These are phyloP conservation scores for Chromoteleia sp. DNA, from an alignment of 2,888 invertebrate genomes.

Conservation along the genomic window DNA sequence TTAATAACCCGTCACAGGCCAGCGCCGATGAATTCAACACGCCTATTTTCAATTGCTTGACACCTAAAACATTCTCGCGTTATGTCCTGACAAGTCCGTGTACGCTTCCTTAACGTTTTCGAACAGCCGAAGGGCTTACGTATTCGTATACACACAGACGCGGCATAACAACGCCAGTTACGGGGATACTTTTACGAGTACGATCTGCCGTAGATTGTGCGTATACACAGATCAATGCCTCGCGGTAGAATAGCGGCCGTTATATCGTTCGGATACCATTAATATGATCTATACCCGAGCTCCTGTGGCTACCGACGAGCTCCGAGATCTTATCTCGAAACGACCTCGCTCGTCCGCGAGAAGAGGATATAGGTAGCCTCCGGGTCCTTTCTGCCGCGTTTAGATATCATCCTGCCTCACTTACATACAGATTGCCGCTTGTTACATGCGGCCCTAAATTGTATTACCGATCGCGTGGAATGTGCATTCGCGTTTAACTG, in stretches of 20 bases:
- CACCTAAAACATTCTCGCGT: conserved; percentile 9
- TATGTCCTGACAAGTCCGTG: background rate
- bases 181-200: conserved; percentile 27
- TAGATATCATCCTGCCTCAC: conserved; percentile 75
- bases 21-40: conserved; percentile 15
- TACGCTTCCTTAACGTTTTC: conserved; percentile 18
- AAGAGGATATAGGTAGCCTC: conserved; percentile 48
- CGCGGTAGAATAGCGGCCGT: conserved; percentile 45
- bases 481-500: conserved; percentile 34
- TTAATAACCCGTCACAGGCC: background rate
- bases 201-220: conserved; percentile 44
- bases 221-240: conserved; percentile 52
- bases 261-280: conserved; percentile 75
- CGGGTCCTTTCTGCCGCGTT: conserved; percentile 49
- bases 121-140: conserved; percentile 1
- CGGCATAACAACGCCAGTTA: conserved; percentile 30
- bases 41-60: conserved; percentile 12
- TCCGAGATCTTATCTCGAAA: conserved; percentile 76
- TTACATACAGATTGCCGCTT: conserved; percentile 83
- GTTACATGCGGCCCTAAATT: conserved; percentile 58
- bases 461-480: conserved; percentile 55
- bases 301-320: conserved; percentile 78
- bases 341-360: conserved; percentile 55
- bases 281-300: conserved; percentile 83
- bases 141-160: conserved; percentile 14